Evolutionary conservation across 2,797 vertebrate species (phyloP).

Genomic region (Chaenodraco wilsoni): DNA sequence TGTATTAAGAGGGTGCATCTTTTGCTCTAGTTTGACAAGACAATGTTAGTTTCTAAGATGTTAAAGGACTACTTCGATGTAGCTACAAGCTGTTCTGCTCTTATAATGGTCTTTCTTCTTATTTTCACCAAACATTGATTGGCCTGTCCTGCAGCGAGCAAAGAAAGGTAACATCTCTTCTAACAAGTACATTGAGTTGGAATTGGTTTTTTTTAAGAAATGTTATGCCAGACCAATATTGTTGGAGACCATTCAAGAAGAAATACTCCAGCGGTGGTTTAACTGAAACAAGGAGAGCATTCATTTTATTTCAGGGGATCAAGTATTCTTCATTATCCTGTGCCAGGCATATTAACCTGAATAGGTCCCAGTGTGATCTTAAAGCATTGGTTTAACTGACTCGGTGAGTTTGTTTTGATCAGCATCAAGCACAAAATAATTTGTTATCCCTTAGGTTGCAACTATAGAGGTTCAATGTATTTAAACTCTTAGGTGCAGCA

Average conservation of each 20-base stretch:
- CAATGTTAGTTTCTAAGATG: neutral
- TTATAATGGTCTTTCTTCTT: neutral
- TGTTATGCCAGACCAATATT: neutral
- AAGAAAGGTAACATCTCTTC: no score
- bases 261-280: constrained; percentile 7
- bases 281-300: constrained; percentile 1
- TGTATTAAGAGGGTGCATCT: neutral
- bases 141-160: no score
- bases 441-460: neutral
- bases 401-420: neutral
- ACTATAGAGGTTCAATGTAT: neutral
- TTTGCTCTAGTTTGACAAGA: neutral
- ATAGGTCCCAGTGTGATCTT: neutral
- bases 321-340: neutral
- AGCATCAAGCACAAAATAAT: constrained; percentile 10
- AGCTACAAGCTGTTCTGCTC: neutral
- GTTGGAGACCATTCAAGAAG: neutral
- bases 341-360: constrained; percentile 2
- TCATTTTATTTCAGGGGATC: constrained; percentile 2
- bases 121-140: neutral
- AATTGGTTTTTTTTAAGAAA: neutral
- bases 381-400: neutral
- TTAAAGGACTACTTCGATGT: neutral
- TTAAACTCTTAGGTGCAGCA: constrained; percentile 4
- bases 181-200: no score